Conservation (phyloP, 2,888 invertebrate genomes). For the Leucania comma region DNA sequence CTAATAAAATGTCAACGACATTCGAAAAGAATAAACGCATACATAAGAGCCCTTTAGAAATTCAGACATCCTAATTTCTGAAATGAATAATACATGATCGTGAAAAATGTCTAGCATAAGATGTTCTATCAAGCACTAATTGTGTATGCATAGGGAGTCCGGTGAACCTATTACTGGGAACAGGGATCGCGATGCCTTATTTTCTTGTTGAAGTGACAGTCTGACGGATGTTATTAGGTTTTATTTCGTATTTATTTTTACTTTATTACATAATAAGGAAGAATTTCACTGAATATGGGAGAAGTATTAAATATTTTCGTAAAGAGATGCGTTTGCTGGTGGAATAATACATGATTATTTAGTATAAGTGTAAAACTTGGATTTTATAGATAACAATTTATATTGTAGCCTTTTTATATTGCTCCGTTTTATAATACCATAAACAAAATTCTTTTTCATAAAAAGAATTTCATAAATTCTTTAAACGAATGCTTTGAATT, state of each 20-base stretch:
- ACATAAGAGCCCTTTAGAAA: constrained; percentile 3
- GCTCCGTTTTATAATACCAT: neutral
- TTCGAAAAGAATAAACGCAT: constrained; percentile 14
- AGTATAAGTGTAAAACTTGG: neutral
- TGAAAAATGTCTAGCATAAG: constrained; percentile 45
- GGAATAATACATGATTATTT: neutral
- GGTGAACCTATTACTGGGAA: constrained; percentile 44
- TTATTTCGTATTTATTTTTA: constrained; percentile 36
- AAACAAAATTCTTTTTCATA: neutral
- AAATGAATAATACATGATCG: constrained; percentile 59
- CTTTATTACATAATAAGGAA: constrained; percentile 11
- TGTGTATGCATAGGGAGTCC: constrained; percentile 59
- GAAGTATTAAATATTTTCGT: constrained; percentile 10
- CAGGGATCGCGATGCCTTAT: constrained; percentile 28
- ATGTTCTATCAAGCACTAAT: constrained; percentile 54
- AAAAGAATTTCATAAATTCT: neutral
- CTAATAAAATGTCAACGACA: constrained; percentile 12
- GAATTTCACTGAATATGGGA: constrained; percentile 8
- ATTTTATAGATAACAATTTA: neutral
- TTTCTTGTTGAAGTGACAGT: constrained; percentile 49
- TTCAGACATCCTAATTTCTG: constrained; percentile 43
- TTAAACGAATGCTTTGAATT: neutral
- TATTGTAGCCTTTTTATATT: neutral
- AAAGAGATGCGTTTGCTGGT: neutral
- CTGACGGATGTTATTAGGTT: constrained; percentile 37